Evolutionary conservation across 92 coral and sea anemone species (phyloP).

Genomic region (Paragorgia papillata): DNA sequence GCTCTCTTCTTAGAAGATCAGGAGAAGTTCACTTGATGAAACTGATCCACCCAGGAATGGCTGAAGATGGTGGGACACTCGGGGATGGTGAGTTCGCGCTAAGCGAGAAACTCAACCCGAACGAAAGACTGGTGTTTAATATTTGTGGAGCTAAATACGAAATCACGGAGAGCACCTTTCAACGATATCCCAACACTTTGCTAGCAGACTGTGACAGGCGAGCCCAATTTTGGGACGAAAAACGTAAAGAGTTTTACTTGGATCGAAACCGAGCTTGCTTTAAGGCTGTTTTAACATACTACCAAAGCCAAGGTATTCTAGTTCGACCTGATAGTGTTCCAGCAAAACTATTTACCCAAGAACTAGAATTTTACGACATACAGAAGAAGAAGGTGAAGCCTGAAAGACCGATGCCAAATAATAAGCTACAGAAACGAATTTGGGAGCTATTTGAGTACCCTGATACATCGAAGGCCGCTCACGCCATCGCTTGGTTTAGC

Average conservation of each 20-base stretch:
- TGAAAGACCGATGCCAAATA: no score
- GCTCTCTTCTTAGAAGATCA: no score
- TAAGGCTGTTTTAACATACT: conserved; percentile 87
- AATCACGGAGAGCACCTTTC: conserved; percentile 73
- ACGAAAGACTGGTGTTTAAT: conserved; percentile 61
- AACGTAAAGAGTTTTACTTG: conserved; percentile 70
- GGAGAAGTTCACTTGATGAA: no score
- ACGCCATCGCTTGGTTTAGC: no score
- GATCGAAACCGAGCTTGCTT: conserved; percentile 93
- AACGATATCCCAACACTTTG: conserved; percentile 78
- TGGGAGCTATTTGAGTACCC: no score
- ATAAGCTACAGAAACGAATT: no score
- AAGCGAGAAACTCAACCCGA: no score
- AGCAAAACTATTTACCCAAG: conserved; percentile 74
- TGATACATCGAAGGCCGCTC: no score
- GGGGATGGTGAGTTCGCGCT: no score
- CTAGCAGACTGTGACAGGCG: conserved; percentile 71
- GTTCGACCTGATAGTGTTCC: conserved; percentile 88
- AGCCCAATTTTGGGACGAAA: conserved; percentile 70
- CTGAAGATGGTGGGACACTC: no score
- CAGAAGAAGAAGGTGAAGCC: no score
- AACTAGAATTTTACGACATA: conserved; percentile 88
- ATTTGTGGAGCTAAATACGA: conserved; percentile 86
- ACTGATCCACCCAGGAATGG: no score
- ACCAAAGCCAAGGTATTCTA: conserved; percentile 86